Evolutionary conservation across 2,888 invertebrate genomes (phyloP), one percentile per base, ranked within the genome.

Genomic region (Cheilosia scutellata): DNA sequence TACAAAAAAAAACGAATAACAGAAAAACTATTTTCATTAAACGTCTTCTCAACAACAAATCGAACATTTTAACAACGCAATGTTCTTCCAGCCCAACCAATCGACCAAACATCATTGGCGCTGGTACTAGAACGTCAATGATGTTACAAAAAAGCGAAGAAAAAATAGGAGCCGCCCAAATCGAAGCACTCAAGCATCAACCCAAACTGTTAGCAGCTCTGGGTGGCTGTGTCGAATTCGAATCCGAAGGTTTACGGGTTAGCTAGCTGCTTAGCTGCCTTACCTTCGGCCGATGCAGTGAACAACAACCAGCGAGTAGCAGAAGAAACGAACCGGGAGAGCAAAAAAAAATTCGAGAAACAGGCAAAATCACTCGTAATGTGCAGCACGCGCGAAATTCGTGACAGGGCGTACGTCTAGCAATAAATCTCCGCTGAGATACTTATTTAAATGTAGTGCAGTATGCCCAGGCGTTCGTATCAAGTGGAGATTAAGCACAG

Each of bases 371-470:
- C 87, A 82, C 87, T 86, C 86, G 87, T 88, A 89, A 89, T 89
- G 89, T 88, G 87, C 89, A 89, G 89, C 89, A 89, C 89, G 89
- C 89, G 89, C 89, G 89, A 88, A 88, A 89, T 89, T 89, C 89
- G 89, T 89, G 89, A 89, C 89, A 89, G 88, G 89, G 89, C 89
- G 89, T 89, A 88, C 88, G 89, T 88, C 88, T 88, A 75, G 87
- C 89, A 89, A 88, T 88, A 89, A 89, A 89, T 89, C 89, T 88
- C 87, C 72, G 82, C 87, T 66, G 65, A 87, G 88, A 88, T 86
- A 88, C 87, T 83, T 88, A 89, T 88, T 89, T 89, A 88, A 88
- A 88, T 88, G 87, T 88, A 87, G 88, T 88, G 88, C 88, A 88
- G 87, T 88, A 87, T 82, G 83, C 75, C 55, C 70, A 76, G 57